Percentiles rank a stretch among this genome's conserved stretches.
phyloP scores from a whole-genome alignment of 2,113 vertebrate species.

The Taxidea taxus region DNA sequence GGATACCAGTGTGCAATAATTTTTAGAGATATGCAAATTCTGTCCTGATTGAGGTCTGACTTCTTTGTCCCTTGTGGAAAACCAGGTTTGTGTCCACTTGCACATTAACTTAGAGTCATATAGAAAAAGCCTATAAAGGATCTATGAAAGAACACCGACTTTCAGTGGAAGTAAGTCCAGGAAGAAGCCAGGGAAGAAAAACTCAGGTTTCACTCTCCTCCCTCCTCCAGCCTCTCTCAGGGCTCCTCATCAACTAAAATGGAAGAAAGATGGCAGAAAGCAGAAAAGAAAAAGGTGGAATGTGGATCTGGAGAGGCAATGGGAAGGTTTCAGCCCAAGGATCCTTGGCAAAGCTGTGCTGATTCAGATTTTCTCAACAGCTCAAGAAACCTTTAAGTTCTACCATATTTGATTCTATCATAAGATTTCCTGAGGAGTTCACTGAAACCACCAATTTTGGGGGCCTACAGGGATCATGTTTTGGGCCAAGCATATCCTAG shows the following conservation, averaged over 20 bases:
- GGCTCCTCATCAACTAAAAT: not conserved
- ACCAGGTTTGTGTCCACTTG: not conserved
- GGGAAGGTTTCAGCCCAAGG: not conserved
- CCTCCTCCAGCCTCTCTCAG: not conserved
- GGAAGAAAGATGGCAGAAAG: not conserved
- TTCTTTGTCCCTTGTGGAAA: not conserved
- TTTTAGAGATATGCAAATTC: not conserved
- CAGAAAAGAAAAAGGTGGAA: not conserved
- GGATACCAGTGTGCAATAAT: not conserved
- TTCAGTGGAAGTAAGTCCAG: not conserved
- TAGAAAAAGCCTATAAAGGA: not conserved
- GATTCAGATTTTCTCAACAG: not conserved
- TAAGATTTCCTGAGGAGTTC: not conserved
- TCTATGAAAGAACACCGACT: not conserved
- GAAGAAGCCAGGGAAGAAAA: not conserved
- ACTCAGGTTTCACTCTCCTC: not conserved
- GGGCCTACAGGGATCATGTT: not conserved
- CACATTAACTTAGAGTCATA: not conserved
- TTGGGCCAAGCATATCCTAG: not conserved
- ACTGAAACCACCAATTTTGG: not conserved
- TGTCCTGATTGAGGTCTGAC: not conserved
- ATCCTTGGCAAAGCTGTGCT: not conserved
- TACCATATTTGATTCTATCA: not conserved
- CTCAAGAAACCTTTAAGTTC: not conserved
- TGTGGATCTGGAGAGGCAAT: not conserved